phyloP scores from a whole-genome alignment of 2,797 vertebrate genomes.

The Molothrus aeneus region DNA sequence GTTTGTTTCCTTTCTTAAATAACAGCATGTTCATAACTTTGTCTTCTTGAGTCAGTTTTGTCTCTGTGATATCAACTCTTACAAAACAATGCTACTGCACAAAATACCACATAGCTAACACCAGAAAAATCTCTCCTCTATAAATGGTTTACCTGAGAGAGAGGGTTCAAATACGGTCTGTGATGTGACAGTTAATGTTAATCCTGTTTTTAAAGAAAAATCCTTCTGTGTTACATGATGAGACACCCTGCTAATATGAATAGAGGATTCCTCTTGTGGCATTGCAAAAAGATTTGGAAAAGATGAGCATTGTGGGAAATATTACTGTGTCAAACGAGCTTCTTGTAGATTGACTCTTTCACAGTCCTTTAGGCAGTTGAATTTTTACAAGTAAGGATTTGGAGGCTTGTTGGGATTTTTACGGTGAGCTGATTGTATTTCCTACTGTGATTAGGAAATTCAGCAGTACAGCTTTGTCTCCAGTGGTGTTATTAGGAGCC shows the following conservation, averaged over 20 bases:
- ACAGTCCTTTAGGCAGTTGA: not conserved
- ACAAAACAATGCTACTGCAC: not conserved
- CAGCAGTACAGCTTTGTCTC: not conserved
- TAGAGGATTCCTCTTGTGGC: not conserved
- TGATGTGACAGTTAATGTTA: not conserved
- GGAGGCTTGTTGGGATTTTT: not conserved
- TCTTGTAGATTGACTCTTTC: not conserved
- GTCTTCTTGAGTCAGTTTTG: not conserved
- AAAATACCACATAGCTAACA: not conserved
- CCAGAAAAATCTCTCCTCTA: not conserved
- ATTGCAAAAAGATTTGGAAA: not conserved
- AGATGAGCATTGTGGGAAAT: not conserved
- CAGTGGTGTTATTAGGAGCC: not conserved
- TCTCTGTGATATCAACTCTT: not conserved
- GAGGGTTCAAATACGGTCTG: not conserved
- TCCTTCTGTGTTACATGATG: fast-evolving
- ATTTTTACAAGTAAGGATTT: not conserved
- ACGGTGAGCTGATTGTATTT: not conserved
- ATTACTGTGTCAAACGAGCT: not conserved
- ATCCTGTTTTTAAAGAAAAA: not conserved
- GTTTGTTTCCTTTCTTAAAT: not conserved
- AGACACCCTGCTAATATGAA: not conserved
- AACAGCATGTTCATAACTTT: not conserved
- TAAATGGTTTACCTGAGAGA: not conserved
- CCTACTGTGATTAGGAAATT: not conserved